Base-by-base conservation (phyloP, 2,888 invertebrate genomes). In the Caenorhabditis becei region DNA sequence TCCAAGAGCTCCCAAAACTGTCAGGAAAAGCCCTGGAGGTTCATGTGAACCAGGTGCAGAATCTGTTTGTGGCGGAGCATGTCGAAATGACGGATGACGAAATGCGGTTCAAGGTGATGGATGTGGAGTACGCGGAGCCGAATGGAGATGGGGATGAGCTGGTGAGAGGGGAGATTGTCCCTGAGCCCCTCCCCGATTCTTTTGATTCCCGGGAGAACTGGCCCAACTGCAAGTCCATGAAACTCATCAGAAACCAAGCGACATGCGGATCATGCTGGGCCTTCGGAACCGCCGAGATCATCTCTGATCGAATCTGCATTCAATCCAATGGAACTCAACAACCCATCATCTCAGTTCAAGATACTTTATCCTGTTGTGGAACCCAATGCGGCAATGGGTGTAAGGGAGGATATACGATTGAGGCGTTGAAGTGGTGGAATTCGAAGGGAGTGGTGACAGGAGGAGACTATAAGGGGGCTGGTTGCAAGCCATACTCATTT, bases 391-490 rank as follows among this genome's bases (percentile, higher is more conserved):
- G 92, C 59, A 83, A 87, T 63, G 92, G 92, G 26, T 95, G 95
- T 91, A 94, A 94, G 89, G 96, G 96, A 20, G 96, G 96, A 1
- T 94, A 94, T 91, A 94, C 94, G 7, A 24, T 24, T 2, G 2
- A 94, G 3, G 56, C 56, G 16, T 18, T 56, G 24, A 7, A n/a
- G 10, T 56, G 14, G n/a, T 56, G 56, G 56, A 56, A 18, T 14
- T 5, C 18, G 5, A 32, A 10, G 65, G 96, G 96, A 1, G 92
- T 96, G 58, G 96, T 96, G 0, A 95, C 95, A 61, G 96, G 97
- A 37, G 96, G 96, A 0, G 93, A 94, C 77, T 78, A 65, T 74
- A 7, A 18, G 23, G 35, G 37, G 3, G 35, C 92, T 93, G 96
- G 96, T 8, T 97, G 97, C 92, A 94, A 94, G 84, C 96, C 96